These are phyloP conservation scores for Sisyra nigra DNA, from an alignment of 2,888 invertebrate genomes.

Conservation along the genomic window DNA sequence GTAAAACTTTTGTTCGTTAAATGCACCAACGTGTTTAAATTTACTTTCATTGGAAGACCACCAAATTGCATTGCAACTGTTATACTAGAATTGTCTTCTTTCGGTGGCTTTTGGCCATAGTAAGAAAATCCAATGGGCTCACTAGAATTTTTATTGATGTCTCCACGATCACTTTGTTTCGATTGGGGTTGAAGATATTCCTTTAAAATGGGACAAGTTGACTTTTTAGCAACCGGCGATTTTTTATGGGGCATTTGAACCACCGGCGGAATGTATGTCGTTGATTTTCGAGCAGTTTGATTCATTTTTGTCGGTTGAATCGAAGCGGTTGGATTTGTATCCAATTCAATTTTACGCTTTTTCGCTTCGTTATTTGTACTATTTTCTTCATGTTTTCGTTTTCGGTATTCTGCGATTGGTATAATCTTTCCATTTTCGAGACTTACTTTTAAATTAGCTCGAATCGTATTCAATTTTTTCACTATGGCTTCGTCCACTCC, in stretches of 20 bases:
- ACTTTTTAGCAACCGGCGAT: conserved; percentile 1
- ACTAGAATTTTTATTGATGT: too few species aligned
- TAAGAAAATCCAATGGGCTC: conserved; percentile 23
- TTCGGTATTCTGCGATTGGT: neutral
- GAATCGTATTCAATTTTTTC: conserved; percentile 9
- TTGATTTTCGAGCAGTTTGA: neutral
- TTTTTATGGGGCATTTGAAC: neutral
- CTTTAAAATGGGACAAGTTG: neutral
- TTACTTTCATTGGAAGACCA: conserved; percentile 31
- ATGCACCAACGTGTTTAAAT: conserved; percentile 32
- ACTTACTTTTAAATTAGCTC: conserved; percentile 9
- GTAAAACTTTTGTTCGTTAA: conserved; percentile 24
- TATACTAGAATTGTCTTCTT: conserved; percentile 25
- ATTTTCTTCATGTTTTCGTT: conserved; percentile 3
- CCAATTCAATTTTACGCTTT: neutral
- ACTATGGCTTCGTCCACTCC: conserved; percentile 11
- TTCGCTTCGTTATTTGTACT: neutral
- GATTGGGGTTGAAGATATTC: too few species aligned
- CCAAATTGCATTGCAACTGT: conserved; percentile 35
- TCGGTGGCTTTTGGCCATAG: conserved; percentile 29
- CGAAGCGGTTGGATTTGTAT: too few species aligned
- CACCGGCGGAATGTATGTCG: neutral
- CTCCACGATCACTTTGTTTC: too few species aligned
- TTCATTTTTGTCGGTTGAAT: neutral
- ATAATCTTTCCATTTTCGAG: conserved; percentile 13